Conservation (phyloP, 2,113 vertebrate genomes). For the Accipiter virgatus region DNA sequence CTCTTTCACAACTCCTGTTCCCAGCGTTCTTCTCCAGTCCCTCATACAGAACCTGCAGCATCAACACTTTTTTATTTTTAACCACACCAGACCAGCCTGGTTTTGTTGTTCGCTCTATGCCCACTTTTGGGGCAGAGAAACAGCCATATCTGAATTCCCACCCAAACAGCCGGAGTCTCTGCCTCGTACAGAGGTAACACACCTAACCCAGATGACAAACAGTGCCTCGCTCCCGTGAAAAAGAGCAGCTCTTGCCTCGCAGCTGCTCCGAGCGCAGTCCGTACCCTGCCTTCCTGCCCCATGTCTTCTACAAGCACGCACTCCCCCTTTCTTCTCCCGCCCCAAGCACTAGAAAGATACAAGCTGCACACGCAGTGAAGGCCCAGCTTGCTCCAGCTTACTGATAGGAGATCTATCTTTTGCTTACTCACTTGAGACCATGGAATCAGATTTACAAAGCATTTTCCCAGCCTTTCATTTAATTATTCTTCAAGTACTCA, state of each 20-base stretch:
- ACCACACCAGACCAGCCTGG: neutral
- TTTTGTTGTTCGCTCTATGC: neutral
- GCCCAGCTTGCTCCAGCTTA: neutral
- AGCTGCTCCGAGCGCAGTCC: neutral
- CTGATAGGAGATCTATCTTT: neutral
- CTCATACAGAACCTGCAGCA: neutral
- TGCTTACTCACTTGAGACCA: neutral
- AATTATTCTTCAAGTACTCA: slow-evolving; percentile 36
- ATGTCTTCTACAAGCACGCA: rapidly evolving
- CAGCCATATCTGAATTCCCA: neutral
- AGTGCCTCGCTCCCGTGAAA: neutral
- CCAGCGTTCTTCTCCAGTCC: neutral
- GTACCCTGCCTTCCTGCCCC: neutral
- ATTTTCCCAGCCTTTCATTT: neutral
- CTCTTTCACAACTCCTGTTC: neutral
- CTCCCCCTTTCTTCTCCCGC: neutral
- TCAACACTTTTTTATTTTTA: neutral
- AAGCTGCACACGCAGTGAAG: neutral
- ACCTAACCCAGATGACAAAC: neutral
- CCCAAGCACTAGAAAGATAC: neutral
- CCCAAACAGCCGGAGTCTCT: neutral
- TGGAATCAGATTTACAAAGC: neutral
- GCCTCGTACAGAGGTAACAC: neutral
- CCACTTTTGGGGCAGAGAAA: neutral
- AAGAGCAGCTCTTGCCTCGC: neutral